Evolutionary conservation across 2,888 invertebrate species (phyloP).

Genomic region (Eristalis pertinax): DNA sequence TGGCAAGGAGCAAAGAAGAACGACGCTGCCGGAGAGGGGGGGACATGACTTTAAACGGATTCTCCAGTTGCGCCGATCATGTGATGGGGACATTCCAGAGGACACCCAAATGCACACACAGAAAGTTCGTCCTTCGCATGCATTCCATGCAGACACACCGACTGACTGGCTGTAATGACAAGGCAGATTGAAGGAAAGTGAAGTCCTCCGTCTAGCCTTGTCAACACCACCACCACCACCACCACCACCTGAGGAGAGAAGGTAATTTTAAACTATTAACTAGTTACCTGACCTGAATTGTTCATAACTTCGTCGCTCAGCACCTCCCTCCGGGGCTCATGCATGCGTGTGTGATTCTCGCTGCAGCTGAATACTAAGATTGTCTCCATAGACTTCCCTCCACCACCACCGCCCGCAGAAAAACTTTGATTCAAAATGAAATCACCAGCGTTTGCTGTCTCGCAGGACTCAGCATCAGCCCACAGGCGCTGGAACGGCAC

Average conservation of each 20-base stretch:
- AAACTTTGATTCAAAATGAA: slow-evolving; percentile 65
- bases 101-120: neutral
- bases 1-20: neutral
- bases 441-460: slow-evolving; percentile 57
- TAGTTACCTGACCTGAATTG: slow-evolving; percentile 67
- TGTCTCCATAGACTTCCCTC: slow-evolving; percentile 21
- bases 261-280: slow-evolving; percentile 67
- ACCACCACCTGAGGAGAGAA: slow-evolving; percentile 37
- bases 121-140: too few relatives aligned
- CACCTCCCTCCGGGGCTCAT: slow-evolving; percentile 14
- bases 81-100: neutral
- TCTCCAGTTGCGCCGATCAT: slow-evolving; percentile 14
- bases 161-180: neutral
- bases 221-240: too few relatives aligned
- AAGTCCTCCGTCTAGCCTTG: neutral
- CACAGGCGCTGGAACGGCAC: neutral
- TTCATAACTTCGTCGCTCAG: neutral
- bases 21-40: neutral
- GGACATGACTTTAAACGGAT: neutral
- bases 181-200: neutral
- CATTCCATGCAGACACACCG: too few relatives aligned
- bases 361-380: slow-evolving; percentile 70
- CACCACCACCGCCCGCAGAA: slow-evolving; percentile 8
- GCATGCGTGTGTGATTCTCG: slow-evolving; percentile 51
- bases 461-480: slow-evolving; percentile 24